Conservation (phyloP, 2,888 invertebrate genomes). For the Sylvicola fuscatus region DNA sequence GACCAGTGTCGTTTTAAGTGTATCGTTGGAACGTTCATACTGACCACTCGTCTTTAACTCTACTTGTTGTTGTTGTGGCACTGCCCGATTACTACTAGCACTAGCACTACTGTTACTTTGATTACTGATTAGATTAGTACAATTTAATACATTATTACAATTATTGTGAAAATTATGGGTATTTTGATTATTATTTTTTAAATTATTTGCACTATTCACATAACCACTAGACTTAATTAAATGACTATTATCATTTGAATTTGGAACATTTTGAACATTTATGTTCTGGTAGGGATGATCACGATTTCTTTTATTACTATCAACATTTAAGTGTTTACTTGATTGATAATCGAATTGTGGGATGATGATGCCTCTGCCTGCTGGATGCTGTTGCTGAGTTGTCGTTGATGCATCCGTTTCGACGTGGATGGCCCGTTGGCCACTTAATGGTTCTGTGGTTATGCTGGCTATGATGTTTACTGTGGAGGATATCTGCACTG, state of each 20-base stretch:
- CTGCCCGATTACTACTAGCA: constrained; percentile 1
- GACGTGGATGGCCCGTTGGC: constrained; percentile 1
- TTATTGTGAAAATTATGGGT: no score
- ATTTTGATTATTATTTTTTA: not conserved
- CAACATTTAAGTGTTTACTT: not conserved
- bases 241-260: constrained; percentile 8
- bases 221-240: not conserved
- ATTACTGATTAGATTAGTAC: not conserved
- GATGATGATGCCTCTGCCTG: constrained; percentile 5
- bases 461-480: not conserved
- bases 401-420: not conserved
- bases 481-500: not conserved
- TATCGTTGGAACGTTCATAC: constrained; percentile 4
- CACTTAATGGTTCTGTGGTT: not conserved
- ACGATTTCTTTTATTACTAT: constrained; percentile 5
- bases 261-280: constrained; percentile 21
- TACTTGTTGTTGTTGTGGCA: constrained; percentile 1
- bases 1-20: no score
- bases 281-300: constrained; percentile 2
- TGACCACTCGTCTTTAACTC: constrained; percentile 4
- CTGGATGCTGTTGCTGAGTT: constrained; percentile 9
- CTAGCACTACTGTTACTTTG: not conserved
- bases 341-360: no score
- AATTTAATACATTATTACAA: no score
- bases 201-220: constrained; percentile 1